Evolutionary conservation across 2,888 invertebrate species (phyloP), one percentile per base, ranked within the genome.

Genomic region (Drosophila meridionalis): DNA sequence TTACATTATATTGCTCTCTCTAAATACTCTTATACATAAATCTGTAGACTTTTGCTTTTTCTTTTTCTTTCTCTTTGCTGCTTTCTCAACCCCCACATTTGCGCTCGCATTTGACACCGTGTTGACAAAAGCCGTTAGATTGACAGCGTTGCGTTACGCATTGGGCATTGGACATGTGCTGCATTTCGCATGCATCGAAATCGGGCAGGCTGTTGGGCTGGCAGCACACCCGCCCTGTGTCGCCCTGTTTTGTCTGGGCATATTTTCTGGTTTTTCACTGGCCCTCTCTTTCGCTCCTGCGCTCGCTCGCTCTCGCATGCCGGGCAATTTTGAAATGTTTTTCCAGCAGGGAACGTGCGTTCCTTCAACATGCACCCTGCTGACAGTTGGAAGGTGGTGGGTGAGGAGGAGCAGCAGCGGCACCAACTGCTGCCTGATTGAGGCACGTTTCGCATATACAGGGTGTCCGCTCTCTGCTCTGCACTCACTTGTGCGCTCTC

Each of bases 81-180:
- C 43, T 28, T 55, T 58, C 61, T 55, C 77, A 80, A 78, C 81
- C 81, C 77, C 55, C 76, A 59, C 48, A 50, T 53, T 56, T 14
- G 47, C 20, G 30, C 52, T 20, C 38, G 47, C 6, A 4, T 42
- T 30, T 34, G 45, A 42, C 50, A 47, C 4, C 26, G 61, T 57
- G 63, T 74, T 83, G 84, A 83, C 83, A 83, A 87, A 81, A 81
- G 56, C 53, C 65, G 69, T 67, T 71, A 66, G 74, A 78, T 80
- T 83, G 83, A 83, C 83, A 74, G 73, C 59, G 64, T 20, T 57
- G 36, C 57, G 62, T 45, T 78, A 59, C 69, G 56, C 63, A 62
- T 48, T 70, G 72, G 90, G 20, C 20, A 20, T 47, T 70, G 72
- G 90, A 87, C 88, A 84, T 87, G 84, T 84, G 85, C 67, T 82